Base-by-base conservation (phyloP, 1,140 invertebrate species). In the Pseudoatta argentina region DNA sequence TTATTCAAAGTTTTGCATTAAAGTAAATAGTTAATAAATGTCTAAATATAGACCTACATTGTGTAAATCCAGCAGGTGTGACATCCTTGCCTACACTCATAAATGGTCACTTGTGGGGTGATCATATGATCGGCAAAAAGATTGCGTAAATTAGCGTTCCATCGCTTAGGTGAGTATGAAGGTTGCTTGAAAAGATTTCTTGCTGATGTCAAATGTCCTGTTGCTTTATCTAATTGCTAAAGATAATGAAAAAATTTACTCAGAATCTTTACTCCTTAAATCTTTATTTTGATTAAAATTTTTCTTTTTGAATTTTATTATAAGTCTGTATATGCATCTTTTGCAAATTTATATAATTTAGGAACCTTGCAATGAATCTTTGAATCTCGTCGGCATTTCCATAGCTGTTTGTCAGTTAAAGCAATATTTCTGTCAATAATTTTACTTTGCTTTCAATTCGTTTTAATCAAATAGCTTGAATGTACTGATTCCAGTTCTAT, bases 311-410 rank as follows among this genome's bases (percentile, higher is more conserved):
- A 3, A 57, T 8, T 21, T 73, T 12, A 16, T 73, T 12, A 16
- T 73, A 73, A 57, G 12, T 34, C 12, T 57, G 30, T 30, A 34
- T 12, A 57, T 6, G 48, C 12, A 55, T 57, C n/a, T 73, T 73
- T 73, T 18, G 12, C 0, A 39, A 39, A 39, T 39, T 73, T 57
- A 57, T 55, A 73, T 34, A 73, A 73, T n/a, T 34, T 72, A n/a
- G 7, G 7, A 55, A 73, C 64, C 34, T 21, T 4, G 34, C 18
- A 39, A 44, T 8, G 10, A 67, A 39, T 12, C 0, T 67, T 39
- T 21, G 39, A 2, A 57, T 73, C 5, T 2, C 5, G 18, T 14
- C 53, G 18, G 10, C 18, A 5, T 21, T 57, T 34, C 30, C 1
- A 0, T 1, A 34, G 2, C n/a, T 1, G 4, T 0, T 39, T 1